phyloP scores from a whole-genome alignment of 2,888 invertebrate genomes.

The Hirtodrosophila histrioides region DNA sequence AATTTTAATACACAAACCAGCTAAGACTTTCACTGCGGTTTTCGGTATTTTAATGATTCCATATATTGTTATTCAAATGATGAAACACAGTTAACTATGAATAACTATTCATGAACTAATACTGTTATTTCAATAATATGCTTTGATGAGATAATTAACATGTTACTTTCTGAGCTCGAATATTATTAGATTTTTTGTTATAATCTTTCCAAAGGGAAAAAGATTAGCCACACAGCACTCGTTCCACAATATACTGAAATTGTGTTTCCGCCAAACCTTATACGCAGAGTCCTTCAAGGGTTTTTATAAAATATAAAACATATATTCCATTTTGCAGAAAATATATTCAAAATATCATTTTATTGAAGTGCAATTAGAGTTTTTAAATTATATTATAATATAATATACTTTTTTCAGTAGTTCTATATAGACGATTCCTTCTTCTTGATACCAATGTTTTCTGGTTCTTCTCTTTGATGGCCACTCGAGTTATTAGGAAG shows the following conservation, averaged over 20 bases:
- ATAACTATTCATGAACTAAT: conserved; percentile 51
- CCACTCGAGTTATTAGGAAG: conserved; percentile 79
- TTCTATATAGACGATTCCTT: conserved; percentile 81
- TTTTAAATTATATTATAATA: background rate
- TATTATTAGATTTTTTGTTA: background rate
- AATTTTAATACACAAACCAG: conserved; percentile 47
- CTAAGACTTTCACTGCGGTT: conserved; percentile 64
- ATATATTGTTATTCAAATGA: conserved; percentile 65
- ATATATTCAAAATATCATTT: background rate
- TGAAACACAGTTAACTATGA: conserved; percentile 49
- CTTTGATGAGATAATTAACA: conserved; percentile 43
- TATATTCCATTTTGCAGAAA: background rate
- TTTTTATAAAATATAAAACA: too few relatives aligned
- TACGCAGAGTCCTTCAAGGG: too few relatives aligned
- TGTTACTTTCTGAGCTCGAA: conserved; percentile 29
- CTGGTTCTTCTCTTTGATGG: conserved; percentile 76
- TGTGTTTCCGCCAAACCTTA: too few relatives aligned
- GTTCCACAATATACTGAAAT: too few relatives aligned
- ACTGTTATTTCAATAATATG: conserved; percentile 33
- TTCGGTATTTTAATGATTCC: conserved; percentile 46
- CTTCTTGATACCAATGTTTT: conserved; percentile 72
- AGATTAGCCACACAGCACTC: too few relatives aligned
- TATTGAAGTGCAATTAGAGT: conserved; percentile 4
- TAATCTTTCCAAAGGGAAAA: too few relatives aligned
- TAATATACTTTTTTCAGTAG: conserved; percentile 1